Conservation (phyloP, 2,113 vertebrate species). For the Pelecanus crispus region DNA sequence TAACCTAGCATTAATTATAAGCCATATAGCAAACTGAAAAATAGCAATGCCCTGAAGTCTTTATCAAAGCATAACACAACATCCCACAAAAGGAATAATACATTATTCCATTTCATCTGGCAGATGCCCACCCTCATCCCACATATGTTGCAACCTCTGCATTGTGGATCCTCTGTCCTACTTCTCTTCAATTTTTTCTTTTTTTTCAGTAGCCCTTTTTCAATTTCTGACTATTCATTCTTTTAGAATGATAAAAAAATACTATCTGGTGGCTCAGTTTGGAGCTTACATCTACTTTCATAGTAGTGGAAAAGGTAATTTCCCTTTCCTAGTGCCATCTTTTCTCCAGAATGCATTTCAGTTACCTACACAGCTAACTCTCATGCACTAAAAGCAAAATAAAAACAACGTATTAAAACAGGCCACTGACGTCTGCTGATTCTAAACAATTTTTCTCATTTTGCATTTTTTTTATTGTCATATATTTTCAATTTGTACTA, state of each 20-base stretch:
- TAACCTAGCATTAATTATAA: background rate
- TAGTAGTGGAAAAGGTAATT: background rate
- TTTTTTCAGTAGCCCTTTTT: background rate
- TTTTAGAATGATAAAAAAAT: background rate
- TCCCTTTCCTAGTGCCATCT: background rate
- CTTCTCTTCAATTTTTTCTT: background rate
- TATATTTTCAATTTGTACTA: background rate
- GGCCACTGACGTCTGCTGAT: background rate
- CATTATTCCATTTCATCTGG: background rate
- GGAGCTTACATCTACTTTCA: background rate
- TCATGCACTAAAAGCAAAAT: background rate
- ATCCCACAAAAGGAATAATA: background rate
- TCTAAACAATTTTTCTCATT: background rate
- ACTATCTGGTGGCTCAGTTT: background rate
- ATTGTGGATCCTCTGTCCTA: background rate
- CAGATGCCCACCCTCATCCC: background rate
- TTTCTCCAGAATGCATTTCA: background rate
- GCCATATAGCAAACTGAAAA: conserved; percentile 11
- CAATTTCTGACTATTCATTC: background rate
- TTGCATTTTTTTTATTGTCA: background rate
- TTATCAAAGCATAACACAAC: background rate
- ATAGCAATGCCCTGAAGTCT: background rate
- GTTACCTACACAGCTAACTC: background rate
- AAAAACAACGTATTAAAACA: background rate
- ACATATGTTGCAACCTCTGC: background rate